phyloP scores from a whole-genome alignment of 2,888 invertebrate species.

The Heterodera filipjevi region DNA sequence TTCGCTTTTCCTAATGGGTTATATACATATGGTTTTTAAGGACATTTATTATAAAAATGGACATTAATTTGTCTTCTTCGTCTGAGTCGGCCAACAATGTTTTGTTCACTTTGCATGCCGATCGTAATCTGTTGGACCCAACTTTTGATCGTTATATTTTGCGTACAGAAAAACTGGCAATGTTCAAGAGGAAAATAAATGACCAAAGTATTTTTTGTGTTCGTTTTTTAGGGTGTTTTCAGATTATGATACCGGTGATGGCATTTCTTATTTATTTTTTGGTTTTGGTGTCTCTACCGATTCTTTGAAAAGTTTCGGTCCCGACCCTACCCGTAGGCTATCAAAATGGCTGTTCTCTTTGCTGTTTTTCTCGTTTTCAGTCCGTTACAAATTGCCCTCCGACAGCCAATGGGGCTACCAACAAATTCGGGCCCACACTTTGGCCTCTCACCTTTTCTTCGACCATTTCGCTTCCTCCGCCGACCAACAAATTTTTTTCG shows the following conservation, averaged over 20 bases:
- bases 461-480: constrained; percentile 17
- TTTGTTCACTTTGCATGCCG: constrained; percentile 21
- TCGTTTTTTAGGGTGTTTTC: too few species aligned
- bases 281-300: too few species aligned
- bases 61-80: not conserved
- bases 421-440: constrained; percentile 20
- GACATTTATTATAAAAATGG: not conserved
- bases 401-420: constrained; percentile 32
- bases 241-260: too few species aligned
- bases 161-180: not conserved
- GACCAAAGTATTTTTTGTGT: constrained; percentile 4
- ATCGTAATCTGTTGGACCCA: constrained; percentile 28
- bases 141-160: constrained; percentile 32
- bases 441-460: constrained; percentile 23
- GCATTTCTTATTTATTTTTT: too few species aligned
- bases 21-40: too few species aligned
- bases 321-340: too few species aligned
- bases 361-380: constrained; percentile 22
- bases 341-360: too few species aligned
- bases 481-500: not conserved
- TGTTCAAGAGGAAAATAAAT: not conserved
- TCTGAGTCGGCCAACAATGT: not conserved
- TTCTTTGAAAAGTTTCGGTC: too few species aligned
- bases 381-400: constrained; percentile 7
- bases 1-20: too few species aligned